Conservation (phyloP, 1,140 invertebrate species). For the Ruditapes philippinarum region DNA sequence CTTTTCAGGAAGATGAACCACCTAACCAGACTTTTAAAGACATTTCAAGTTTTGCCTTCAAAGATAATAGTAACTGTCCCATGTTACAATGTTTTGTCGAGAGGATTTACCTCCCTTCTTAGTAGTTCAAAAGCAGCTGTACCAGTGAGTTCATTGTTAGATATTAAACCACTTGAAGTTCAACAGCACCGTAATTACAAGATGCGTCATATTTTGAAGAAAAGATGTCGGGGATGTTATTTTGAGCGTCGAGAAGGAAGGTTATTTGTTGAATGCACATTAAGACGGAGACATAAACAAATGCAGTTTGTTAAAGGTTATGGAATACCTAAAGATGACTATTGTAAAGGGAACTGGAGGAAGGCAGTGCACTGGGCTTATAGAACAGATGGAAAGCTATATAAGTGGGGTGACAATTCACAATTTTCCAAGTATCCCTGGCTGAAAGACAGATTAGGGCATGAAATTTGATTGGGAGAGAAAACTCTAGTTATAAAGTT, state of each 20-base stretch:
- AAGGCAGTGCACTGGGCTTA: slow-evolving; percentile 19
- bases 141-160: not conserved
- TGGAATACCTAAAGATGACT: slow-evolving; percentile 20
- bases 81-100: not conserved
- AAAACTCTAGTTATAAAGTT: too few species aligned
- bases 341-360: slow-evolving; percentile 15
- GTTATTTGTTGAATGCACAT: slow-evolving; percentile 30
- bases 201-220: not conserved
- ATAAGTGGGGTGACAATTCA: slow-evolving; percentile 17
- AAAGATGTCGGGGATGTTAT: slow-evolving; percentile 22
- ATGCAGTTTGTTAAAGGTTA: not conserved
- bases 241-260: slow-evolving; percentile 26
- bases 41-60: not conserved
- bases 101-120: not conserved
- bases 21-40: not conserved
- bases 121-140: not conserved
- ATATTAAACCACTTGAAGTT: not conserved
- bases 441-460: slow-evolving; percentile 21
- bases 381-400: not conserved
- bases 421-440: slow-evolving; percentile 14
- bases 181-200: slow-evolving; percentile 17
- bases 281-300: slow-evolving; percentile 41
- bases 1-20: slow-evolving; percentile 8
- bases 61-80: not conserved
- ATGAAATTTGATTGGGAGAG: slow-evolving; percentile 34